These are phyloP conservation scores for Bubo scandiacus DNA, from an alignment of 2,113 vertebrate genomes.

Conservation along the genomic window DNA sequence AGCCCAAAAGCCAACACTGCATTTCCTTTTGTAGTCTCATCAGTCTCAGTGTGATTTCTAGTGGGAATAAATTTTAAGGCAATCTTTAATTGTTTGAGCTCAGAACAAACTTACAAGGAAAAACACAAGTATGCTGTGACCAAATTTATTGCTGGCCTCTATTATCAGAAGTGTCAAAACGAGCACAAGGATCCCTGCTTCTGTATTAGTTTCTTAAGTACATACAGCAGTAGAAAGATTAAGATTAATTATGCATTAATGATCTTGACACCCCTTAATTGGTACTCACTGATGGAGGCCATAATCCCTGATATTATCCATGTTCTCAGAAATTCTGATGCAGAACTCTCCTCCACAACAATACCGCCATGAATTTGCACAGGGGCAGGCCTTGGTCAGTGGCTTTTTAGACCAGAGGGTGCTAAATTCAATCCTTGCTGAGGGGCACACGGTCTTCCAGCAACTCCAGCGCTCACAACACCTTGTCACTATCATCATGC, in stretches of 20 bases:
- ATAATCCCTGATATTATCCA: neutral
- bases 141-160: neutral
- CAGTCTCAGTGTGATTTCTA: neutral
- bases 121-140: neutral
- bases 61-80: neutral
- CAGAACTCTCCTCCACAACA: accelerated
- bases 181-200: neutral
- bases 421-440: neutral
- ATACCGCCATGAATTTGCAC: accelerated
- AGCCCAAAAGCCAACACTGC: neutral
- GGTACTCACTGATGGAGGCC: neutral
- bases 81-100: neutral
- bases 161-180: neutral
- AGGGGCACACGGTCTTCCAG: neutral
- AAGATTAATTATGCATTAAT: constrained; percentile 49
- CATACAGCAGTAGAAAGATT: constrained; percentile 2
- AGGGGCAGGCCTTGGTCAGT: neutral
- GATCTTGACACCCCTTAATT: constrained; percentile 38
- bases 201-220: neutral
- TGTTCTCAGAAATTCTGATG: neutral
- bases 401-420: neutral
- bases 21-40: neutral
- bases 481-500: neutral
- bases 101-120: neutral
- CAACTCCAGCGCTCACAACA: accelerated